A percentile compares a stretch with the other conserved stretches of the same genome.
Evolutionary conservation across 2,888 invertebrate species (phyloP).

Genomic region (Clunio marinus): DNA sequence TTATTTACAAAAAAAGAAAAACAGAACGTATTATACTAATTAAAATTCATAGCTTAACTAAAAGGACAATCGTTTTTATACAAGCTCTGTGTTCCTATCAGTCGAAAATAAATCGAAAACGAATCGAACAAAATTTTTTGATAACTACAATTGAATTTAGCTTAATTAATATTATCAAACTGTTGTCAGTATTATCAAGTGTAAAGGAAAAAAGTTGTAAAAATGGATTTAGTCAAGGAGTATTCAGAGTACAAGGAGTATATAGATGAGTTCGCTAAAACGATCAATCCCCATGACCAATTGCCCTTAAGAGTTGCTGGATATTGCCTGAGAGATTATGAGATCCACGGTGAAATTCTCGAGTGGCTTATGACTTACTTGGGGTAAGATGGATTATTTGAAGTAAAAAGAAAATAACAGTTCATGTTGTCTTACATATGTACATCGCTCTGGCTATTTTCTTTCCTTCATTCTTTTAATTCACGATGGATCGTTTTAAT

Average conservation of each 20-base stretch:
- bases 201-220: not conserved
- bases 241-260: conserved; percentile 25
- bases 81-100: not conserved
- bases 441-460: not conserved
- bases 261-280: conserved; percentile 22
- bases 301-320: conserved; percentile 26
- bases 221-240: conserved; percentile 27
- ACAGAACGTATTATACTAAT: not conserved
- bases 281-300: conserved; percentile 35
- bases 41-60: not conserved
- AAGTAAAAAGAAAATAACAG: not conserved
- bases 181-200: conserved; percentile 29
- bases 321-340: conserved; percentile 26
- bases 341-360: conserved; percentile 28
- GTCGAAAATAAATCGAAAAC: not conserved
- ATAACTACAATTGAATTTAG: not conserved
- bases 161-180: too few relatives aligned
- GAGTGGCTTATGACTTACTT: conserved; percentile 28
- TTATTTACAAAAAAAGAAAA: too few relatives aligned
- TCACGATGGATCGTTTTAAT: conserved; percentile 24
- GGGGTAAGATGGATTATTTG: conserved; percentile 16
- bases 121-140: not conserved
- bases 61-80: conserved; percentile 3
- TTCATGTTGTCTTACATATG: not conserved
- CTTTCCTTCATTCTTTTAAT: not conserved